Conservation (phyloP, 2,888 invertebrate species). For the Drosophila mulleri region DNA sequence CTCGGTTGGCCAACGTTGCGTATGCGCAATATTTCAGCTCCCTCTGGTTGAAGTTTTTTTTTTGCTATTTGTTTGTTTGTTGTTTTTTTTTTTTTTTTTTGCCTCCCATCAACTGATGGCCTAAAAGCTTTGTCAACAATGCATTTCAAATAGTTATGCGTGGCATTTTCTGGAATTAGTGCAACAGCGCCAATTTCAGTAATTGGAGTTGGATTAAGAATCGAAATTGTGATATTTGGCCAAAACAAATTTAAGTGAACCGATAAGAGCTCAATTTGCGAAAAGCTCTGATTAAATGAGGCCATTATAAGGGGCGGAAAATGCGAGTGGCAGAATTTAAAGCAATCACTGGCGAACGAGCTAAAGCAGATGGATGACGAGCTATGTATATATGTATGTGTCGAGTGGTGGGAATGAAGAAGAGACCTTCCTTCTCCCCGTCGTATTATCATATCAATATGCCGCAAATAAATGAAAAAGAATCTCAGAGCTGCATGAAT, state of each 20-base stretch:
- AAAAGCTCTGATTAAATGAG: background rate
- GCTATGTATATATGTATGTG: no score
- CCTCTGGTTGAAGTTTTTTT: background rate
- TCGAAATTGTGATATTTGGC: conserved; percentile 9
- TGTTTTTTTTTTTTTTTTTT: background rate
- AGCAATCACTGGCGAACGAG: background rate
- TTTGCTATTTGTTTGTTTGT: background rate
- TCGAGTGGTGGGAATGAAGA: background rate
- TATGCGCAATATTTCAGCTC: conserved; percentile 55
- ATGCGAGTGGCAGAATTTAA: background rate
- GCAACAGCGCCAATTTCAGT: conserved; percentile 21
- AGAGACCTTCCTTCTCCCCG: background rate
- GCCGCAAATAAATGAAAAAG: background rate
- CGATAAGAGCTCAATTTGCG: conserved; percentile 4
- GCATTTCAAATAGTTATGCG: conserved; percentile 33
- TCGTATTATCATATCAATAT: background rate
- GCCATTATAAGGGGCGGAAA: background rate
- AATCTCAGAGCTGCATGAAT: background rate
- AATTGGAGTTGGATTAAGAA: conserved; percentile 17
- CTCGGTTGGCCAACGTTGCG: conserved; percentile 36
- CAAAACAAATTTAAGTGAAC: conserved; percentile 3
- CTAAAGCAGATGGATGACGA: background rate
- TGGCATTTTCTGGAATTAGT: conserved; percentile 20
- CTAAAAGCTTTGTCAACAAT: conserved; percentile 43
- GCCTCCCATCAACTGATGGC: conserved; percentile 13